These are phyloP conservation scores for Sicus ferrugineus DNA, from an alignment of 2,888 invertebrate species.

Conservation along the genomic window DNA sequence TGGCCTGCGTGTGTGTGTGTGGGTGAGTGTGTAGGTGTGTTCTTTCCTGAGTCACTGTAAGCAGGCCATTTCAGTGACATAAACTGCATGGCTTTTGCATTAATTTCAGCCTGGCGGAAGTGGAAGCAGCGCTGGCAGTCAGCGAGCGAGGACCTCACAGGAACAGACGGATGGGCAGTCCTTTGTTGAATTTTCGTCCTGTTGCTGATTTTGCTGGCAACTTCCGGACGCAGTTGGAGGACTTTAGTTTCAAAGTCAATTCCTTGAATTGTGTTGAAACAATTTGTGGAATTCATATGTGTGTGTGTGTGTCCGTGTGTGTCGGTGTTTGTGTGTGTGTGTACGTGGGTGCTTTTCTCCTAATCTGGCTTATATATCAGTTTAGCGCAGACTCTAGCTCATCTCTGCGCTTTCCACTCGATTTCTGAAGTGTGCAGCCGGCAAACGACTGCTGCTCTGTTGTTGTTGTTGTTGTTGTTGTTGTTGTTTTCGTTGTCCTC, in stretches of 20 bases:
- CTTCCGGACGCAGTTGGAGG: neutral
- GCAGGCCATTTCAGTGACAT: neutral
- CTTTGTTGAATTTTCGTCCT: neutral
- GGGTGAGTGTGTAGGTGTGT: neutral
- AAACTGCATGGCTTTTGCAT: neutral
- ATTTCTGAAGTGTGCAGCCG: neutral
- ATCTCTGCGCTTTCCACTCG: too few species aligned
- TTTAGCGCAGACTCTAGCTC: too few species aligned
- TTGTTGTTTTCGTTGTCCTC: neutral
- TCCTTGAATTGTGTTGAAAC: too few species aligned
- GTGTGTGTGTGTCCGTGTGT: neutral
- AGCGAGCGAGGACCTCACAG: neutral
- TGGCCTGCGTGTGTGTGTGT: conserved; percentile 21
- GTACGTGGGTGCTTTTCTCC: neutral
- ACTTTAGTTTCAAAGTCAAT: neutral
- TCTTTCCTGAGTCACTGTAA: neutral
- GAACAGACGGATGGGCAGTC: neutral
- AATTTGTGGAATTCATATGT: neutral
- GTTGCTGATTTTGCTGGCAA: neutral
- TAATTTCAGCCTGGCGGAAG: conserved; percentile 3
- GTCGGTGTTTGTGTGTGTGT: conserved; percentile 9
- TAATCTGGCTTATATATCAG: too few species aligned
- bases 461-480: too few species aligned
- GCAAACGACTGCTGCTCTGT: neutral
- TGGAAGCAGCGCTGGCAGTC: neutral